Base-by-base conservation (phyloP, 2,888 invertebrate genomes). In the Platerodrilus igneus region DNA sequence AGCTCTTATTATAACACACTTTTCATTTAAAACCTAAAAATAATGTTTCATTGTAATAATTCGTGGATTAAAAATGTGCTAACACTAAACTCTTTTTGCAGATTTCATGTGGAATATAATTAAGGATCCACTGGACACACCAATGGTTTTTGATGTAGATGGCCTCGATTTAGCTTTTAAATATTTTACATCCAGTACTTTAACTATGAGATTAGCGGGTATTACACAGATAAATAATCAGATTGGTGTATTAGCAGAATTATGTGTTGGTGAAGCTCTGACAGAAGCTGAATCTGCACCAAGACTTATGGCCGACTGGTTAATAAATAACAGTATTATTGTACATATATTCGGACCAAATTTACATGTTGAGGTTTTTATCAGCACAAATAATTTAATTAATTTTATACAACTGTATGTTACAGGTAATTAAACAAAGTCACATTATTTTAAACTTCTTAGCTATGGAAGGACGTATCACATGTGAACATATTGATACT, bases 271-370 rank as follows among this genome's bases (percentile, higher is more conserved):
- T 18, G 92, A 91, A 58, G 84, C 86, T 1, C 78, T 89, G 1
- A 80, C 86, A 0, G 90, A 92, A 60, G 86, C 87, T 0, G 92
- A 93, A 60, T 72, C 84, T 16, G 83, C 88, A 18, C 90, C 89
- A 0, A 83, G 87, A 50, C 83, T 81, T 52, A 75, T 95, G 51
- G 90, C 90, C 0, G 79, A 86, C 50, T 95, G 94, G 94, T 72
- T 95, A 11, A 83, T 89, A 0, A 80, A 79, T 50, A 87, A 91
- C 66, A 89, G 86, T 63, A 91, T 95, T 46, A 87, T 94, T 52
- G 86, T 91, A 56, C 92, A 94, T 64, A 81, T 95, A 41, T 95
- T 94, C 72, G 94, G 95, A n/a, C 95, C 95, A 17, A 95, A 95
- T 73, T 75, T 94, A 51, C 95, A 95, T 70, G 93, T 93, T 22